Evolutionary conservation across 2,888 invertebrate species (phyloP).

Genomic region (Drosophila kuntzei): DNA sequence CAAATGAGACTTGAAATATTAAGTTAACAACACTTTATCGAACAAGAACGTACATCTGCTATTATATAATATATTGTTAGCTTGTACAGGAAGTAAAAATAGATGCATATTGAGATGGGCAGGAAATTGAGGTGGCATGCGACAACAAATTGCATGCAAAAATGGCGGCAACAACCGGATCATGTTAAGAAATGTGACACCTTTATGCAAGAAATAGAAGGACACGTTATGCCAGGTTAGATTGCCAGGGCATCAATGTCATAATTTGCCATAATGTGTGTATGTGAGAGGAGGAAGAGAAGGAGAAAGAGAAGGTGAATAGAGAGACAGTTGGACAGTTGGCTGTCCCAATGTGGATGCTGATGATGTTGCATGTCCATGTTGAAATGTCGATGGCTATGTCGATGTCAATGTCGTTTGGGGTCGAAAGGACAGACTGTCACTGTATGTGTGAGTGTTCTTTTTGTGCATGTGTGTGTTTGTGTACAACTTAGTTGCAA

Average conservation of each 20-base stretch:
- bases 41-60: background rate
- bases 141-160: conserved; percentile 62
- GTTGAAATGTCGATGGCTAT: conserved; percentile 62
- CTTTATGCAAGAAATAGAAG: conserved; percentile 36
- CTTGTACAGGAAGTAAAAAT: conserved; percentile 20
- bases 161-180: conserved; percentile 32
- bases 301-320: background rate
- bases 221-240: conserved; percentile 58
- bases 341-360: conserved; percentile 49
- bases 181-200: conserved; percentile 64
- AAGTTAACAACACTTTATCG: background rate
- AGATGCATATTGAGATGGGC: conserved; percentile 46
- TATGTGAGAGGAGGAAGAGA: background rate
- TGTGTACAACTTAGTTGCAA: conserved; percentile 58
- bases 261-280: conserved; percentile 75
- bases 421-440: conserved; percentile 19
- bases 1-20: background rate
- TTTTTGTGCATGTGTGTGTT: conserved; percentile 23
- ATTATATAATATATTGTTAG: conserved; percentile 13
- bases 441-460: conserved; percentile 7
- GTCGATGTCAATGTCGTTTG: conserved; percentile 65
- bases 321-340: conserved; percentile 30
- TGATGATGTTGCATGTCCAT: conserved; percentile 67
- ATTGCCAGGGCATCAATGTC: conserved; percentile 67
- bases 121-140: conserved; percentile 54